Base-by-base conservation (phyloP, 2,888 invertebrate species). In the Leucoptera coffeella region DNA sequence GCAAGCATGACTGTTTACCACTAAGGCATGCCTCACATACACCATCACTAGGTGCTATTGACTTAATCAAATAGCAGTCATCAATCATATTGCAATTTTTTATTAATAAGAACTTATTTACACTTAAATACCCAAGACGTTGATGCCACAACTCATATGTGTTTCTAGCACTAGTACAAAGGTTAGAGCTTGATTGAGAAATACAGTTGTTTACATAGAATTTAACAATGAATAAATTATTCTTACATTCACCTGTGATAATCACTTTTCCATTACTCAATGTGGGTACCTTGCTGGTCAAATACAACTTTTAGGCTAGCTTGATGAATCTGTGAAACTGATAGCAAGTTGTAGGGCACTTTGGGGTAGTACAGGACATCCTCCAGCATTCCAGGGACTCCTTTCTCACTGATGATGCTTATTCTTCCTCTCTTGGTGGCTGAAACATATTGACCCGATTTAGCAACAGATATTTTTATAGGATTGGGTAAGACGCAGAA, bases 1-100 rank as follows among this genome's bases (percentile, higher is more conserved):
- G 41, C n/a, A 43, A 29, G 32, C 47, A 39, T n/a, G 36, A 32
- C 38, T 47, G 47, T 36, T 54, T 50, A 11, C 46, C 47, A 32
- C 42, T 32, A 30, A 47, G 37, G 35, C 49, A 53, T 9, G 45
- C 35, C 30, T 49, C 48, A 36, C 47, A 52, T 28, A 44, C 33
- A 22, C 39, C 32, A 37, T 41, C 32, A 30, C 22, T 32, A 6
- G 32, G 30, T 15, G 26, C 13, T 5, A 36, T 23, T 10, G 7
- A 9, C 12, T 34, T 23, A 24, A 35, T 35, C 27, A 27, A 10
- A 19, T 26, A 12, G 3, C 11, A 3, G 9, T 37, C 32, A 26
- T 32, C 24, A 22, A 35, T 12, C 35, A 40, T 35, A 11, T 32
- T 28, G 22, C 35, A 22, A 6, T 13, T 30, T 34, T 31, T 35